Evolutionary conservation across 1,140 invertebrate genomes (phyloP).

Genomic region (Drosophila oshimai): DNA sequence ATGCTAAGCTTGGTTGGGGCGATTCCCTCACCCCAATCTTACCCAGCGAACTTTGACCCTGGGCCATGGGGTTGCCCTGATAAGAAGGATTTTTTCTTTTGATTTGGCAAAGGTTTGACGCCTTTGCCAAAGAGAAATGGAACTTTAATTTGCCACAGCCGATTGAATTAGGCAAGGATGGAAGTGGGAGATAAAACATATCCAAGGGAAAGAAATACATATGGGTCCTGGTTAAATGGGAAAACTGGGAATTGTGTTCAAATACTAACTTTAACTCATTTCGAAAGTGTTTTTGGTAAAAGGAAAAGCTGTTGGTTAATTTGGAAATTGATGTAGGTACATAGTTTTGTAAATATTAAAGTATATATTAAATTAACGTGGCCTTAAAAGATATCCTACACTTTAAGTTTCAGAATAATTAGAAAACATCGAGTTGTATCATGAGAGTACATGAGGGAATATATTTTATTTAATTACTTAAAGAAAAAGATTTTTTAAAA

Average conservation of each 20-base stretch:
- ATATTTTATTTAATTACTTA: no score
- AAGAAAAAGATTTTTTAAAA: no score
- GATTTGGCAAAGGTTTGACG: conserved; percentile 58
- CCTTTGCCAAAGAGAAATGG: conserved; percentile 57
- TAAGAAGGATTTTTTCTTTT: conserved; percentile 45
- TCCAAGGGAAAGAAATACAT: not conserved
- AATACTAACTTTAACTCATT: not conserved
- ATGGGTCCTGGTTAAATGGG: not conserved
- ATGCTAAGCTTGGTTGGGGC: conserved; percentile 54
- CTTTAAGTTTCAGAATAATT: no score
- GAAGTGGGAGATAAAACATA: conserved; percentile 3
- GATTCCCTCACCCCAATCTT: not conserved
- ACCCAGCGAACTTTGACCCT: conserved; percentile 57
- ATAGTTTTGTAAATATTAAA: no score
- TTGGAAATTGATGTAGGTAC: no score
- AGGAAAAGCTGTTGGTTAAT: not conserved
- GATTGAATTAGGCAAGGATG: conserved; percentile 72
- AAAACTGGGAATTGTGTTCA: not conserved
- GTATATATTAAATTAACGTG: no score
- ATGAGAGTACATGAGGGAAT: no score
- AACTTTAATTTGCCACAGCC: conserved; percentile 76
- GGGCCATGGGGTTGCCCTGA: conserved; percentile 36
- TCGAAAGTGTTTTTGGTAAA: not conserved
- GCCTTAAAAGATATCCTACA: no score
- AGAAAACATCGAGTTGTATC: no score